A percentile compares a stretch with the other conserved stretches of the same genome.
phyloP scores from a whole-genome alignment of 2,888 invertebrate species.

The Notodonta ziczac region DNA sequence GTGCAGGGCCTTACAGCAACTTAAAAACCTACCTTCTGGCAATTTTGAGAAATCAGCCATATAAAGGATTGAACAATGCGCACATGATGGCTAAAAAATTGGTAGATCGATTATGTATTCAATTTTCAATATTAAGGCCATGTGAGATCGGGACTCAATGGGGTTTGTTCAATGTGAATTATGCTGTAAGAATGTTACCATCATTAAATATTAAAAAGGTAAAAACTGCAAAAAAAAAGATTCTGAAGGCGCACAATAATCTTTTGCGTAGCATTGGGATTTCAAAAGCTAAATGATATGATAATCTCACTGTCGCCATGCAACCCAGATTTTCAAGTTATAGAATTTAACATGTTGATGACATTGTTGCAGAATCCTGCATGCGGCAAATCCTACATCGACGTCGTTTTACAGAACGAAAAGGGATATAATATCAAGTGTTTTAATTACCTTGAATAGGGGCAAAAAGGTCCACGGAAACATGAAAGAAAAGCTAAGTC shows the following conservation, averaged over 20 bases:
- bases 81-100: conserved; percentile 12
- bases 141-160: background rate
- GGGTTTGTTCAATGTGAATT: background rate
- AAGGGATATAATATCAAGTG: background rate
- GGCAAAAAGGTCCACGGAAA: conserved; percentile 1
- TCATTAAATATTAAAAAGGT: background rate
- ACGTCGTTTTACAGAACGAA: background rate
- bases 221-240: background rate
- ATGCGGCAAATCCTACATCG: background rate
- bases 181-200: background rate
- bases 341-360: background rate
- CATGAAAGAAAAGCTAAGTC: conserved; percentile 27
- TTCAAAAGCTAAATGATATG: background rate
- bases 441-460: background rate
- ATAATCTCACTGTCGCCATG: background rate
- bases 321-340: background rate
- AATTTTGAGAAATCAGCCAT: conserved; percentile 22
- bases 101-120: conserved; percentile 11
- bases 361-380: background rate
- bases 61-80: conserved; percentile 23
- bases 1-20: conserved; percentile 16
- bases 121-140: conserved; percentile 13
- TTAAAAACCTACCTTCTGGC: conserved; percentile 25
- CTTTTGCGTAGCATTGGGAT: background rate
- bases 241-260: background rate